A percentile compares a stretch with the other conserved stretches of the same genome.
Evolutionary conservation across 2,888 invertebrate genomes (phyloP).

Genomic region (Eremobia ochroleuca): DNA sequence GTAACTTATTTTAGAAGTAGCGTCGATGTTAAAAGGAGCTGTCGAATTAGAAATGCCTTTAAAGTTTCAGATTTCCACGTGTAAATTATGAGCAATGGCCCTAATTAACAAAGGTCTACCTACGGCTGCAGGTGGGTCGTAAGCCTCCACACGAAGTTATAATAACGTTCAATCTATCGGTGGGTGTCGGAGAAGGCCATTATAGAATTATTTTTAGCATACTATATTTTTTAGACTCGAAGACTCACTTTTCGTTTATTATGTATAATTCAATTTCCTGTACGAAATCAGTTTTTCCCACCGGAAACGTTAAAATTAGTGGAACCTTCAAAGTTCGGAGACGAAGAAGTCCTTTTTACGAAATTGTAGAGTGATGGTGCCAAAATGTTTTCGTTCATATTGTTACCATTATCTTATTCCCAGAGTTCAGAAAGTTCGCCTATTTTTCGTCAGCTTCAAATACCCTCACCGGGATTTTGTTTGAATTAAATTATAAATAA

Average conservation of each 20-base stretch:
- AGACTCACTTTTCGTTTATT: not conserved
- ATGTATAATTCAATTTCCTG: slow-evolving; percentile 43
- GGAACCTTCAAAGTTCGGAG: slow-evolving; percentile 45
- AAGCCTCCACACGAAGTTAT: slow-evolving; percentile 16
- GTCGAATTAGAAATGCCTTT: not conserved
- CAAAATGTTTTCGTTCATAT: slow-evolving; percentile 41
- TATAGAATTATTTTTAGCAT: not conserved
- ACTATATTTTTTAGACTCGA: not conserved
- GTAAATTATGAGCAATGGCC: not conserved
- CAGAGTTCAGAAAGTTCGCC: slow-evolving; percentile 21
- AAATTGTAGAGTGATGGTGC: slow-evolving; percentile 42
- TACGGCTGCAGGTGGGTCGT: not conserved
- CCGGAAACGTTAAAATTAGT: slow-evolving; percentile 47
- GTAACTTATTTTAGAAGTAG: not conserved
- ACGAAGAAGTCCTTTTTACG: slow-evolving; percentile 29
- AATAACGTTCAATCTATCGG: slow-evolving; percentile 11
- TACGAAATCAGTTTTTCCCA: slow-evolving; percentile 47
- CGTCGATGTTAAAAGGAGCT: not conserved
- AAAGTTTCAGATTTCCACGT: not conserved
- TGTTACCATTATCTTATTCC: slow-evolving; percentile 38
- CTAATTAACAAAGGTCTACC: slow-evolving; percentile 7
- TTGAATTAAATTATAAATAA: too few relatives aligned
- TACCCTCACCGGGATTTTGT: slow-evolving; percentile 17
- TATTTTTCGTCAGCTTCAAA: slow-evolving; percentile 44
- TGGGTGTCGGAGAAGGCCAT: not conserved